Percentiles rank a stretch among this genome's conserved stretches.
These are phyloP conservation scores for Choloepus hoffmanni DNA, from an alignment of 2,113 vertebrate genomes.

Conservation along the genomic window DNA sequence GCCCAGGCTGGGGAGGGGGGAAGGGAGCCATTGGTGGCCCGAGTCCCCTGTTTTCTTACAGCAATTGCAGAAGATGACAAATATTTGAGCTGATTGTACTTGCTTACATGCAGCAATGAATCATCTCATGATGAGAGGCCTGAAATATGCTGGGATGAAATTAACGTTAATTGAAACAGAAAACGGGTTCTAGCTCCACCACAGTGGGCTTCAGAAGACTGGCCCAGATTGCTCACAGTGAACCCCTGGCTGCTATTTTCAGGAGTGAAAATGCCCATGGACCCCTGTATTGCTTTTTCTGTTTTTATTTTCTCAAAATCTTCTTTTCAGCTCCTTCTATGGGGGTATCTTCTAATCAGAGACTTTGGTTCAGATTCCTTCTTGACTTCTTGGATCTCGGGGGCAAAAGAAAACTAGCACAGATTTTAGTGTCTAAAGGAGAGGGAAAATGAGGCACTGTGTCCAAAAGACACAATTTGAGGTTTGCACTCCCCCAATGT, in stretches of 20 bases:
- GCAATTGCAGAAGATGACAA: constrained; percentile 73
- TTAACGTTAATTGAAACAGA: constrained; percentile 78
- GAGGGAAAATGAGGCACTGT: constrained; percentile 16
- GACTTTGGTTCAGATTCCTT: constrained; percentile 54
- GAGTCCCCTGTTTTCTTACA: constrained; percentile 59
- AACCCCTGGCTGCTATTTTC: neutral
- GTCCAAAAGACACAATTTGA: neutral
- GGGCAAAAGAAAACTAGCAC: neutral
- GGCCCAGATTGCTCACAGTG: neutral
- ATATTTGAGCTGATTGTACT: constrained; percentile 78
- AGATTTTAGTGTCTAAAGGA: neutral
- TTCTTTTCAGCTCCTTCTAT: constrained; percentile 41
- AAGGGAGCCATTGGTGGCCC: accelerated
- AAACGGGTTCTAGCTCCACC: constrained; percentile 69
- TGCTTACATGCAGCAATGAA: constrained; percentile 65
- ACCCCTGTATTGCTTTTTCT: constrained; percentile 42
- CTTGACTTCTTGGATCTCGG: constrained; percentile 34
- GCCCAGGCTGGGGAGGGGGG: neutral
- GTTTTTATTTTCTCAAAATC: constrained; percentile 72
- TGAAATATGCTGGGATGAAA: constrained; percentile 74
- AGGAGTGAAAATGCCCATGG: neutral
- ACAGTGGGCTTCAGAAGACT: constrained; percentile 56
- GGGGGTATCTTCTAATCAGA: constrained; percentile 56
- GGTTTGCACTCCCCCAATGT: neutral
- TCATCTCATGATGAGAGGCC: constrained; percentile 75